phyloP scores from a whole-genome alignment of 2,888 invertebrate species.

The Hirtodrosophila cameraria region DNA sequence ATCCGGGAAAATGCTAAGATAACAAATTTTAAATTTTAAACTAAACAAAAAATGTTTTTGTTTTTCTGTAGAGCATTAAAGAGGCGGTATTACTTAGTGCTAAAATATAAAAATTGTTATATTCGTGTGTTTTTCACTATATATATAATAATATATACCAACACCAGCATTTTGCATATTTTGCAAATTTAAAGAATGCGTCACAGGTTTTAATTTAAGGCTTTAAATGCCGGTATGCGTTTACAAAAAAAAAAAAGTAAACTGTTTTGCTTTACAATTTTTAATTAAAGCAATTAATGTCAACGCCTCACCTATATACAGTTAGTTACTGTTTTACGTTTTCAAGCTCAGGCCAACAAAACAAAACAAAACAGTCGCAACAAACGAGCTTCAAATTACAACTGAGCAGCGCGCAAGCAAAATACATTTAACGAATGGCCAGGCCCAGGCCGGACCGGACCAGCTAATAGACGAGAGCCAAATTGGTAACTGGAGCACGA shows the following conservation, averaged over 20 bases:
- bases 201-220: constrained; percentile 18
- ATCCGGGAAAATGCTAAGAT: too few species aligned
- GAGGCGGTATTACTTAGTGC: too few species aligned
- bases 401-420: constrained; percentile 64
- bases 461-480: constrained; percentile 33
- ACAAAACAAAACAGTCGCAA: constrained; percentile 60
- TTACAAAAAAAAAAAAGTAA: too few species aligned
- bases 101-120: too few species aligned
- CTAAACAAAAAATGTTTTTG: too few species aligned
- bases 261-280: constrained; percentile 12
- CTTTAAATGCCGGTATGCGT: too few species aligned
- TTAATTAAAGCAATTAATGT: constrained; percentile 49
- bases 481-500: constrained; percentile 72
- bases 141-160: too few species aligned
- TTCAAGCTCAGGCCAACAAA: constrained; percentile 73
- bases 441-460: constrained; percentile 1
- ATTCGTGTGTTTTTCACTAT: not conserved
- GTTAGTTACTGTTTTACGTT: constrained; percentile 6
- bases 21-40: too few species aligned
- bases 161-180: constrained; percentile 21
- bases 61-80: too few species aligned
- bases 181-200: too few species aligned
- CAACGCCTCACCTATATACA: constrained; percentile 48
- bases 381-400: constrained; percentile 80
- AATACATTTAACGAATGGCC: constrained; percentile 64